Conservation (phyloP, 2,113 vertebrate species). For the Oenanthe melanoleuca region DNA sequence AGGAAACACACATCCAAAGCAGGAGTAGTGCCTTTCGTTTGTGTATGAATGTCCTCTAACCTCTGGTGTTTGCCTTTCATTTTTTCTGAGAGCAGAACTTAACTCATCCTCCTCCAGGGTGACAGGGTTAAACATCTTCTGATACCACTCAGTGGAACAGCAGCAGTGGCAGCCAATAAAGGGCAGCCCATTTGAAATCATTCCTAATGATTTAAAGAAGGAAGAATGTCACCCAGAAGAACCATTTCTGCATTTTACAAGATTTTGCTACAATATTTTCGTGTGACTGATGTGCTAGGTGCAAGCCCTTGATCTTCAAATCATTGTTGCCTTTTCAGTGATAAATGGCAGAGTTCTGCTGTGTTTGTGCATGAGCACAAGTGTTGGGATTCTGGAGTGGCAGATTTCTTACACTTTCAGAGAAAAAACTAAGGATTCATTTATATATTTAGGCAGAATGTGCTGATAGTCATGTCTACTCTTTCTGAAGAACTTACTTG, state of each 20-base stretch:
- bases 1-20: background rate
- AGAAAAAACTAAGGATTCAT: background rate
- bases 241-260: conserved; percentile 22
- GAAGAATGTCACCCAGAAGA: conserved; percentile 27
- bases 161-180: background rate
- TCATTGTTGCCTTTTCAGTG: background rate
- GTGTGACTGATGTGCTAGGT: background rate
- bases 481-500: background rate
- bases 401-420: background rate
- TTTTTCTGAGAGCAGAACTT: background rate
- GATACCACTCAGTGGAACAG: background rate
- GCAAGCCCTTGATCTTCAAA: conserved; percentile 5
- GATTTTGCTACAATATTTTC: background rate
- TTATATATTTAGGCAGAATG: background rate
- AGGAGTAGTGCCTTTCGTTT: background rate
- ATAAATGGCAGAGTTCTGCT: background rate
- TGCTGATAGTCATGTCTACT: background rate
- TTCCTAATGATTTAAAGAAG: conserved; percentile 20
- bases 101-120: background rate
- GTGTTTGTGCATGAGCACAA: background rate
- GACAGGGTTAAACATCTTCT: background rate
- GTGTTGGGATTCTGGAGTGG: background rate
- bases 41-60: background rate
- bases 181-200: background rate
- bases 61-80: background rate